Base-by-base conservation (phyloP, 2,797 vertebrate genomes). In the Antennarius maculatus region DNA sequence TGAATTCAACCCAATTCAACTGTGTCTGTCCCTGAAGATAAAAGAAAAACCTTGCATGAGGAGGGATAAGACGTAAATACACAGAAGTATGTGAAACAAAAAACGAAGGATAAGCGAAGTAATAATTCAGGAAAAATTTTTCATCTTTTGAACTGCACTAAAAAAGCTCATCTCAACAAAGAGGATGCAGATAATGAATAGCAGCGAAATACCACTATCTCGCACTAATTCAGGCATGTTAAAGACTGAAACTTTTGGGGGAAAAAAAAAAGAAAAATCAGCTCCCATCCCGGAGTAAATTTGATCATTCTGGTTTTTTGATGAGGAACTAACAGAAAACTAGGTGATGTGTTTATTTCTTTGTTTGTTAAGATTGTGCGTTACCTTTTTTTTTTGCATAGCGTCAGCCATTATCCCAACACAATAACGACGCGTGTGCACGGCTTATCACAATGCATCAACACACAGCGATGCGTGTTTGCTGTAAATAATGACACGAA, bases 31-130 rank as follows among this genome's bases (percentile, higher is more conserved):
- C 63, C 66, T 53, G 47, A 74, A 62, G 62, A 43, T 56, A 6
- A 66, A 74, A 23, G 5, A 28, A 63, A 57, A 52, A 2, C 16
- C 16, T 0, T 1, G 0, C 3, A 29, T 50, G 31, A 61, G 50
- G 6, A 27, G 57, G 27, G 63, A 60, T 13, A 66, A 74, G 64
- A 67, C 42, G 50, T 12, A 55, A 47, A 61, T n/a, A 14, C 41
- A 68, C 17, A 60, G 75, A 81, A 72, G 55, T 46, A 16, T 61
- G 47, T 45, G 42, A 54, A 70, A 63, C 34, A 80, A 73, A 68
- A 75, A 64, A 59, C 23, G 7, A 5, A n/a, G 2, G 15, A 54
- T 47, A 43, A n/a, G 39, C 13, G 37, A 69, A 73, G 58, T 65
- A n/a, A 42, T 42, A 9, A 27, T 73, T 54, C n/a, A 52, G 18